These are phyloP conservation scores for Hypsopygia costalis DNA, from an alignment of 2,888 invertebrate species.

Conservation along the genomic window DNA sequence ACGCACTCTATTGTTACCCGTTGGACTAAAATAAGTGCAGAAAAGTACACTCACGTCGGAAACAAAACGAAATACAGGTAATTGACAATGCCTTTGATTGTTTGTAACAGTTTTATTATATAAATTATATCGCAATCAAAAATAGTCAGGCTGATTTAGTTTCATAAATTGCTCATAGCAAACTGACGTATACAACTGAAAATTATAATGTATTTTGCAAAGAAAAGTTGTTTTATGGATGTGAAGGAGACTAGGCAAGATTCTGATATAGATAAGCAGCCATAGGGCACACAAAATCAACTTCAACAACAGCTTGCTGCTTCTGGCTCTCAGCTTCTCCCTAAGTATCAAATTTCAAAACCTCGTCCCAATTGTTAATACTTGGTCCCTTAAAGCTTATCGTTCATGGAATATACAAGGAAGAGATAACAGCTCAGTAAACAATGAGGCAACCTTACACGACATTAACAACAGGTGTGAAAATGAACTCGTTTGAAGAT, in stretches of 20 bases:
- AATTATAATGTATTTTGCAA: too few species aligned
- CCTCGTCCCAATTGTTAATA: neutral
- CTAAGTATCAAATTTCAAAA: neutral
- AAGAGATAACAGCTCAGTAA: constrained; percentile 51
- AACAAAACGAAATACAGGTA: neutral
- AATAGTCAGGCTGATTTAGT: neutral
- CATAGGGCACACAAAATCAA: too few species aligned
- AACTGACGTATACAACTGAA: too few species aligned
- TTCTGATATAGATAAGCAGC: too few species aligned
- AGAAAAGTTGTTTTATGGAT: too few species aligned
- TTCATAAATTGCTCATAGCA: neutral
- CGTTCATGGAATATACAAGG: constrained; percentile 24
- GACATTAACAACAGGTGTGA: constrained; percentile 3
- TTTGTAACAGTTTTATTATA: neutral
- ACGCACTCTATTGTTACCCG: constrained; percentile 16
- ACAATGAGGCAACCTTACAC: constrained; percentile 34
- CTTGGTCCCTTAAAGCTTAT: neutral
- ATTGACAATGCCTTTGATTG: neutral
- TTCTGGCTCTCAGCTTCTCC: too few species aligned
- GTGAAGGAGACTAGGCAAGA: too few species aligned
- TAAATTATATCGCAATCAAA: neutral
- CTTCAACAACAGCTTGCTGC: too few species aligned
- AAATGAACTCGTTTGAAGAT: constrained; percentile 11
- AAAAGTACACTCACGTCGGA: neutral
- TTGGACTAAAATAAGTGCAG: constrained; percentile 7